Percentiles rank a stretch among this genome's conserved stretches.
These are phyloP conservation scores for Nephrotoma flavescens DNA, from an alignment of 2,888 invertebrate species.

Conservation along the genomic window DNA sequence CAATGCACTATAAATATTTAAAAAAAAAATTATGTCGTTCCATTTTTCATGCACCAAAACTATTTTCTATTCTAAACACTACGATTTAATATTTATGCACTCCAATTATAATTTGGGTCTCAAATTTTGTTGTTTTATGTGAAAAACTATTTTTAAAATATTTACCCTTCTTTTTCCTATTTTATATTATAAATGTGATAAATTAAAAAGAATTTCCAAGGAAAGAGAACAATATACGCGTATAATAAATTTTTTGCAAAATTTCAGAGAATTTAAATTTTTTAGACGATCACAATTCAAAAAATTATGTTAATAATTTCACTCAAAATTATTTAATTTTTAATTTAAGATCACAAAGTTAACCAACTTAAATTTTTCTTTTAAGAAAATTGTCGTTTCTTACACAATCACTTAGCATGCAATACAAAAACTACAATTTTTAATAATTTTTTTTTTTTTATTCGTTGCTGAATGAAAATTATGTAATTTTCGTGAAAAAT, in stretches of 20 bases:
- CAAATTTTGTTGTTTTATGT: neutral
- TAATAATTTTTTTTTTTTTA: neutral
- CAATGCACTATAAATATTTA: neutral
- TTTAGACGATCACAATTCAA: neutral
- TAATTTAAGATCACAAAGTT: neutral
- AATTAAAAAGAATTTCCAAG: neutral
- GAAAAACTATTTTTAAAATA: neutral
- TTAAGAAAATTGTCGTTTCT: neutral
- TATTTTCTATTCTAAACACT: neutral
- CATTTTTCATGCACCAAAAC: neutral
- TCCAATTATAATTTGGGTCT: neutral
- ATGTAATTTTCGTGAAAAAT: neutral
- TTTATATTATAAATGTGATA: neutral
- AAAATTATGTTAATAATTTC: neutral
- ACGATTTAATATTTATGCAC: neutral
- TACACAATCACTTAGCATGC: neutral
- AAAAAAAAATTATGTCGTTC: neutral
- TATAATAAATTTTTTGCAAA: neutral
- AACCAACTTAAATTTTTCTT: neutral
- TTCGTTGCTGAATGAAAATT: neutral
- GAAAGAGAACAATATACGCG: neutral
- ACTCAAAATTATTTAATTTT: neutral
- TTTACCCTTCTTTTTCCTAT: neutral
- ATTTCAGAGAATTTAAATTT: neutral
- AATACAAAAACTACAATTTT: neutral